Conservation (phyloP, 2,113 vertebrate species). For the Regulus satrapa region DNA sequence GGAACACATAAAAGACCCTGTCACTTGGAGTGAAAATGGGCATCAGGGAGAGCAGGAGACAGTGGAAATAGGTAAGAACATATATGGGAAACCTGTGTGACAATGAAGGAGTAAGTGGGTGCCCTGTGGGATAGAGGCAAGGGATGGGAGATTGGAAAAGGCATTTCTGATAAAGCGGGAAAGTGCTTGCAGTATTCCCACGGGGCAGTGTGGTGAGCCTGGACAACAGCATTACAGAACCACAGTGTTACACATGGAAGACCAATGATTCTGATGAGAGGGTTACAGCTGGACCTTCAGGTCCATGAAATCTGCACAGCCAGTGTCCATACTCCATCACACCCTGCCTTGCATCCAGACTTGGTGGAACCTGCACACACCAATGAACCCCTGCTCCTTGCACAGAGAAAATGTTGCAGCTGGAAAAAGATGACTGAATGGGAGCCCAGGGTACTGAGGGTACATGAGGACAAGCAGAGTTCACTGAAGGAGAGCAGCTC, state of each 20-base stretch:
- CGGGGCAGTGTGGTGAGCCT: neutral
- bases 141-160: neutral
- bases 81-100: neutral
- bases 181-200: neutral
- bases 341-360: neutral
- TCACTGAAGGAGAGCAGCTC: constrained; percentile 16
- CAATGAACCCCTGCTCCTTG: accelerated
- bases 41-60: neutral
- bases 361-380: neutral
- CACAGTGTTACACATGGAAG: neutral
- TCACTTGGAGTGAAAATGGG: neutral
- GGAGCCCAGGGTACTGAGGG: neutral
- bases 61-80: neutral
- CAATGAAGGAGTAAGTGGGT: neutral
- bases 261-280: neutral
- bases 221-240: neutral
- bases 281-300: neutral
- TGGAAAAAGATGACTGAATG: neutral
- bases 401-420: accelerated
- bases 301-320: neutral
- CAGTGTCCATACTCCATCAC: accelerated
- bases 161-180: neutral
- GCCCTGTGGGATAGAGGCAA: accelerated
- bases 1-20: neutral
- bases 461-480: neutral